These are phyloP conservation scores for Muschampia plurimacula DNA, from an alignment of 2,888 invertebrate genomes.

Conservation along the genomic window DNA sequence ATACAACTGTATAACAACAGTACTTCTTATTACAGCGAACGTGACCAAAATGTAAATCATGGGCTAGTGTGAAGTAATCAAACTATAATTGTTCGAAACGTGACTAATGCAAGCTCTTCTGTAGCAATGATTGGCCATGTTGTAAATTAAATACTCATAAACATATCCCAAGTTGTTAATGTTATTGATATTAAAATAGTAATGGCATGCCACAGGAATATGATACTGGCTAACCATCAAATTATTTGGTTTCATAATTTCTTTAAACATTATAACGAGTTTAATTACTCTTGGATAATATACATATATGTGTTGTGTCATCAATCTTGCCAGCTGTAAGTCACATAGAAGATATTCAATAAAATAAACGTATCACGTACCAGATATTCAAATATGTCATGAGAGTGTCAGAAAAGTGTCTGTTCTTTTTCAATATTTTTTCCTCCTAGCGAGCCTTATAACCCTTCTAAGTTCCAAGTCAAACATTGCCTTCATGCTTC, in stretches of 20 bases:
- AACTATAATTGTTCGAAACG: constrained; percentile 24
- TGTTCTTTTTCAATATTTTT: constrained; percentile 53
- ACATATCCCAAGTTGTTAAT: constrained; percentile 7
- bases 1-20: neutral
- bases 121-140: constrained; percentile 18
- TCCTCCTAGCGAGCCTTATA: constrained; percentile 54
- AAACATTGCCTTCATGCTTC: constrained; percentile 70
- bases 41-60: constrained; percentile 24
- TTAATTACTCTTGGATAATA: neutral
- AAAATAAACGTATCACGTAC: constrained; percentile 36
- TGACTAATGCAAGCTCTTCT: constrained; percentile 11
- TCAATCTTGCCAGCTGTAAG: constrained; percentile 36
- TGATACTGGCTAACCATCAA: constrained; percentile 9
- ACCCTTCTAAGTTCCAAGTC: constrained; percentile 69
- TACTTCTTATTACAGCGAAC: constrained; percentile 1
- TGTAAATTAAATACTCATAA: constrained; percentile 33
- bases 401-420: constrained; percentile 50
- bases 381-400: constrained; percentile 44
- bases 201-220: constrained; percentile 2
- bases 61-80: constrained; percentile 7
- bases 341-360: constrained; percentile 20
- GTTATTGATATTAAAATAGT: constrained; percentile 28
- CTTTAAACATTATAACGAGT: neutral
- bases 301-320: neutral
- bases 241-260: constrained; percentile 25